Evolutionary conservation across 53 echinoderm and acorn worm species (phyloP).

Genomic region (Apostichopus leukothele): DNA sequence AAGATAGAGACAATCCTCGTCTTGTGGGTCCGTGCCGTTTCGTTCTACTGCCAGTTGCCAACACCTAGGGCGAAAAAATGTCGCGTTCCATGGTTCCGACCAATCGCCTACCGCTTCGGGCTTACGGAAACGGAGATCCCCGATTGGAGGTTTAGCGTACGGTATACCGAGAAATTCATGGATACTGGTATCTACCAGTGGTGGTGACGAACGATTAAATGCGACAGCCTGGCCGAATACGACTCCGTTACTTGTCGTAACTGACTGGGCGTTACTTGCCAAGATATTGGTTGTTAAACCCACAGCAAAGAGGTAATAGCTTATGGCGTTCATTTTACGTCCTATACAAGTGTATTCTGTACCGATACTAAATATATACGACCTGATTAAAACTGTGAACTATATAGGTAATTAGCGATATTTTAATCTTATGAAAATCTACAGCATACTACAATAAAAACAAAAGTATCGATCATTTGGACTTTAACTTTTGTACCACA

Average conservation of each 20-base stretch:
- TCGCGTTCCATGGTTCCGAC: conserved; percentile 57
- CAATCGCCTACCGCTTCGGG: conserved; percentile 62
- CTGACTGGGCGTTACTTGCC: conserved; percentile 4
- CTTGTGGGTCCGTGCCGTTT: conserved; percentile 49
- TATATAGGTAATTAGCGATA: too few species aligned
- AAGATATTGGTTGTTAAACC: not conserved
- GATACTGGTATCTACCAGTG: conserved; percentile 62
- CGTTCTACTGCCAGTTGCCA: conserved; percentile 55
- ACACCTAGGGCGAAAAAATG: conserved; percentile 65
- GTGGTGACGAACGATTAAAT: conserved; percentile 54
- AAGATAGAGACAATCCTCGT: conserved; percentile 82
- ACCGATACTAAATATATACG: too few species aligned
- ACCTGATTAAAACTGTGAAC: too few species aligned
- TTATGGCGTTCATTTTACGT: not conserved
- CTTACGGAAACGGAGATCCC: conserved; percentile 61
- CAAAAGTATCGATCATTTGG: not conserved
- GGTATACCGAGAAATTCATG: conserved; percentile 75
- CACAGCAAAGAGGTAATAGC: not conserved
- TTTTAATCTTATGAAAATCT: too few species aligned
- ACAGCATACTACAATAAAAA: too few species aligned
- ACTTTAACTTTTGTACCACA: not conserved
- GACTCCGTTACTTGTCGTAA: conserved; percentile 60
- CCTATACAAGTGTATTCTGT: too few species aligned
- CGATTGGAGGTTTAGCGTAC: conserved; percentile 72
- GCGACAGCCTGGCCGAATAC: conserved; percentile 66